These are phyloP conservation scores for Amblyopsis rosae DNA, from an alignment of 2,113 vertebrate species.

Conservation along the genomic window DNA sequence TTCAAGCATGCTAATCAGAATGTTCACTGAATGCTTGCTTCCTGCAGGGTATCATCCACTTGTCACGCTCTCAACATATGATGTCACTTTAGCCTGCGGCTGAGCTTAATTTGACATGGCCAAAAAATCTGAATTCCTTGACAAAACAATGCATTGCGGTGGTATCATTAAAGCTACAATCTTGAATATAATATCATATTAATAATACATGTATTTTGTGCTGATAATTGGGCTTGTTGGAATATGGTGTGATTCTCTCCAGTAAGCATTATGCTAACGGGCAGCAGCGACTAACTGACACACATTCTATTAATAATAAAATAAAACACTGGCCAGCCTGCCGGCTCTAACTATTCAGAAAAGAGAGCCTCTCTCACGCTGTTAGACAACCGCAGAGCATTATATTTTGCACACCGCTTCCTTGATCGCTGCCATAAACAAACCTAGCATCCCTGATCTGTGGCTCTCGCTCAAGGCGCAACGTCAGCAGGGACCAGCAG, in stretches of 20 bases:
- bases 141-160: neutral
- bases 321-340: neutral
- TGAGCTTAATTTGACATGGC: no score
- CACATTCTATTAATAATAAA: neutral
- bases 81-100: no score
- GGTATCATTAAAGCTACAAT: neutral
- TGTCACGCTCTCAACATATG: no score
- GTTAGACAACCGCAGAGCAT: neutral
- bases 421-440: slow-evolving; percentile 1
- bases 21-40: no score
- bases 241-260: no score
- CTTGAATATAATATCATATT: neutral
- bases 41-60: no score
- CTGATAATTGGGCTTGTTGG: no score
- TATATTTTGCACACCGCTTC: neutral
- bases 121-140: neutral
- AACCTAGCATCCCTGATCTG: slow-evolving; percentile 3
- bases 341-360: neutral
- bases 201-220: neutral
- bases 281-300: neutral
- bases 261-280: no score
- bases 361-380: neutral
- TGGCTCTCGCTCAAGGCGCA: slow-evolving; percentile 1
- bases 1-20: no score
- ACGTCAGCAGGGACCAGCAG: neutral